Percentiles rank a stretch among this genome's conserved stretches.
phyloP scores from a whole-genome alignment of 1,140 invertebrate species.

The Drosophila nigrodunni region DNA sequence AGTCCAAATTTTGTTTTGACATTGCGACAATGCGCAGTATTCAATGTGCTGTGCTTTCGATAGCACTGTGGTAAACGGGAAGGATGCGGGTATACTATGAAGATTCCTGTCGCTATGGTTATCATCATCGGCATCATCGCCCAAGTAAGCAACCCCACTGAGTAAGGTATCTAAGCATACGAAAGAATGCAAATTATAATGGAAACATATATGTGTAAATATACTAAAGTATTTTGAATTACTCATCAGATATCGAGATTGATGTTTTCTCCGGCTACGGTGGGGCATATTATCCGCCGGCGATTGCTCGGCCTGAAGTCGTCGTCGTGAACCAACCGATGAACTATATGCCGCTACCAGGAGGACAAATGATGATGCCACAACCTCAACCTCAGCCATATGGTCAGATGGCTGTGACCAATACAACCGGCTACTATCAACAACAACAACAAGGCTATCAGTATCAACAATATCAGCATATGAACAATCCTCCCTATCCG shows the following conservation, averaged over 20 bases:
- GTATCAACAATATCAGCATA: conserved; percentile 60
- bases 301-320: conserved; percentile 67
- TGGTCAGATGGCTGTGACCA: conserved; percentile 36
- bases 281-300: conserved; percentile 68
- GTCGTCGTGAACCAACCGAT: conserved; percentile 62
- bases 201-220: not conserved
- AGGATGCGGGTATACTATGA: conserved; percentile 73
- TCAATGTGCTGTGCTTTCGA: conserved; percentile 43
- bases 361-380: conserved; percentile 48
- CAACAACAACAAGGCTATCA: conserved; percentile 66
- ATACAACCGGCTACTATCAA: conserved; percentile 60
- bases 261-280: conserved; percentile 76
- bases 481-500: conserved; percentile 61
- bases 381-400: conserved; percentile 60
- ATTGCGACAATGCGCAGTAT: conserved; percentile 47
- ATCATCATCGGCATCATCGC: conserved; percentile 76
- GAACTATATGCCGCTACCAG: conserved; percentile 51
- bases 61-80: conserved; percentile 26
- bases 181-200: not conserved
- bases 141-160: conserved; percentile 52
- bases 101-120: conserved; percentile 69
- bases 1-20: conserved; percentile 9
- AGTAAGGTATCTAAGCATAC: not conserved
- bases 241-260: conserved; percentile 68
- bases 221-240: not conserved